Evolutionary conservation across 1,140 invertebrate species (phyloP), one percentile per base, ranked within the genome.

Genomic region (Ylistrum balloti): DNA sequence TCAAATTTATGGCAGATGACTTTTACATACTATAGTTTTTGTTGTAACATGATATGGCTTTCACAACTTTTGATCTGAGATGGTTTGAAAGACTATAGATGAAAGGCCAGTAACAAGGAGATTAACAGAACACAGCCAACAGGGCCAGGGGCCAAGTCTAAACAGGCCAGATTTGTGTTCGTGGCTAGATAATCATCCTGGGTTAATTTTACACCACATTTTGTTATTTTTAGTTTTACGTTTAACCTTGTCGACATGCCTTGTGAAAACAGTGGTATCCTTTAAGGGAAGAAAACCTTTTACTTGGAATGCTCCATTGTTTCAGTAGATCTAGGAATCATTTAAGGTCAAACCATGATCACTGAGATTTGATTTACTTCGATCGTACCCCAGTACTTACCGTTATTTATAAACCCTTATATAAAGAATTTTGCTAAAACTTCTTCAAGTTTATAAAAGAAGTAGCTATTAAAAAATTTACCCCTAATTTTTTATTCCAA

Each of bases 1-100:
- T 74, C 11, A 74, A 74, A 74, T 74, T 74, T 28, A 74, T 74
- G 56, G 56, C 56, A 74, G 56, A 74, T 74, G 56, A 7, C n/a
- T 74, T 74, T 74, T 28, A 74, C 28, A 28, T 28, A 74, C 56
- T 5, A 5, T 28, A 74, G 17, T 13, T 45, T 45, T 45, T 17
- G 20, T 45, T 74, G 56, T 5, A 74, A 74, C 22, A 5, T 74
- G 56, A 74, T 74, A 74, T 74, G 22, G 56, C 28, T 74, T 28
- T 28, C n/a, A n/a, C 9, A 74, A 74, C 56, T 1, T 74, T 74
- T 74, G 22, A 74, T 74, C 56, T 74, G 56, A n/a, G 22, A 74
- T 22, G 56, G n/a, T 17, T 74, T 74, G n/a, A n/a, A 74, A n/a
- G 56, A 17, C 56, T 28, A 17, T 28, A 74, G 56, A 74, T 74